Evolutionary conservation across 1,140 invertebrate species (phyloP).

Genomic region (Coelopa frigida): DNA sequence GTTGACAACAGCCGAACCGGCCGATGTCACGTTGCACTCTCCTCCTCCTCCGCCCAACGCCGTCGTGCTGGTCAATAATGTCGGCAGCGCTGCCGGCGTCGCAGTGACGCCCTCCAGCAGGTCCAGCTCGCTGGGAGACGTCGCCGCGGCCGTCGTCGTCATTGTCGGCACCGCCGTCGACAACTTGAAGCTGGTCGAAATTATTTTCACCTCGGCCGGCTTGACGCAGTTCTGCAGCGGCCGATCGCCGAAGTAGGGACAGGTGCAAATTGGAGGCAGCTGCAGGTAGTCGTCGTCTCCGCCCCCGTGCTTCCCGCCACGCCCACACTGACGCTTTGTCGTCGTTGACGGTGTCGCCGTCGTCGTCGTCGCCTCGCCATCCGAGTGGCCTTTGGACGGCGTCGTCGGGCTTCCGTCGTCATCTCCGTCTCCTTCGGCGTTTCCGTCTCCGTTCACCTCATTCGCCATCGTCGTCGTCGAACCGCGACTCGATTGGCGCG

Average conservation of each 20-base stretch:
- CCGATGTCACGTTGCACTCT: background rate
- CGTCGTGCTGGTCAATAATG: slow-evolving; percentile 20
- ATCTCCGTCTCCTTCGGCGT: background rate
- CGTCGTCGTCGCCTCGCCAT: slow-evolving; percentile 21
- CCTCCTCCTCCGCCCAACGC: slow-evolving; percentile 7
- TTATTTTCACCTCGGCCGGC: slow-evolving; percentile 50
- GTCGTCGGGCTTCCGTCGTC: background rate
- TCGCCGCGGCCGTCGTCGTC: slow-evolving; percentile 22
- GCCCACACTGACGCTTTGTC: background rate
- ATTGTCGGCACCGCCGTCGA: slow-evolving; percentile 19
- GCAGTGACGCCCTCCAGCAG: slow-evolving; percentile 23
- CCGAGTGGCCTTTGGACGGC: slow-evolving; percentile 26
- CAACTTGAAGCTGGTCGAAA: slow-evolving; percentile 42
- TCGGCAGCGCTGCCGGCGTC: slow-evolving; percentile 18
- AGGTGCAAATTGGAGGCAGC: slow-evolving; percentile 65
- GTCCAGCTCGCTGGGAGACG: slow-evolving; percentile 36
- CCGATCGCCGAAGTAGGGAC: slow-evolving; percentile 66
- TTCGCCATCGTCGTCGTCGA: slow-evolving; percentile 2
- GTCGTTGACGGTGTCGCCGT: too few relatives aligned
- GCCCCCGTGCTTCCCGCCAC: slow-evolving; percentile 11
- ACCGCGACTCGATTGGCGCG: slow-evolving; percentile 17
- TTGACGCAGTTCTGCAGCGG: slow-evolving; percentile 43
- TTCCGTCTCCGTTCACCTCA: too few relatives aligned
- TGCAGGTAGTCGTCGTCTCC: slow-evolving; percentile 46
- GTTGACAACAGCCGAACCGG: too few relatives aligned